These are phyloP conservation scores for Cryptotis parvus DNA, from an alignment of 2,113 vertebrate species.

Conservation along the genomic window DNA sequence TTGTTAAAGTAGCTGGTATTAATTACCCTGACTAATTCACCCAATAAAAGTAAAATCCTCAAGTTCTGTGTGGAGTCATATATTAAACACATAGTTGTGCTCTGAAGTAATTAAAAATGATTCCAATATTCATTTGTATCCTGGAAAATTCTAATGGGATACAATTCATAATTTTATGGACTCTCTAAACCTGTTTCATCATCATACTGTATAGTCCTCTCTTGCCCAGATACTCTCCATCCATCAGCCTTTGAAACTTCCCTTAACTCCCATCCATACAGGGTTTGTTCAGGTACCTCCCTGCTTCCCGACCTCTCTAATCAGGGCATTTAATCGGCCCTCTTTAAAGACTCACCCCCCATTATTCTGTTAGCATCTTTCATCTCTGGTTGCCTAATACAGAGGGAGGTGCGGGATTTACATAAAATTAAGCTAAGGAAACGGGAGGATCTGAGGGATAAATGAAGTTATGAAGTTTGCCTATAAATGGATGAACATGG, in stretches of 20 bases:
- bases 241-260: background rate
- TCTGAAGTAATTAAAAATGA: constrained; percentile 76
- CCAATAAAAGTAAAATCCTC: constrained; percentile 62
- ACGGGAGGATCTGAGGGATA: background rate
- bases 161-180: constrained; percentile 66
- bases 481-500: too few species aligned
- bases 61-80: constrained; percentile 44
- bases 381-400: background rate
- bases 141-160: constrained; percentile 49
- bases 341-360: background rate
- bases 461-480: too few species aligned
- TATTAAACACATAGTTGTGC: constrained; percentile 58
- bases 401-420: background rate
- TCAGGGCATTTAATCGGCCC: background rate
- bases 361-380: background rate
- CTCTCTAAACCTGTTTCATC: constrained; percentile 62
- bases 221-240: background rate
- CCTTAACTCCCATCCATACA: background rate
- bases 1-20: constrained; percentile 70
- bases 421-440: constrained; percentile 43
- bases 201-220: background rate
- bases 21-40: constrained; percentile 64
- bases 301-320: background rate
- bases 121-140: constrained; percentile 69
- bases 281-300: background rate